A percentile compares a stretch with the other conserved stretches of the same genome.
phyloP scores from a whole-genome alignment of 1,140 invertebrate genomes.

The Aphaenogaster floridana region DNA sequence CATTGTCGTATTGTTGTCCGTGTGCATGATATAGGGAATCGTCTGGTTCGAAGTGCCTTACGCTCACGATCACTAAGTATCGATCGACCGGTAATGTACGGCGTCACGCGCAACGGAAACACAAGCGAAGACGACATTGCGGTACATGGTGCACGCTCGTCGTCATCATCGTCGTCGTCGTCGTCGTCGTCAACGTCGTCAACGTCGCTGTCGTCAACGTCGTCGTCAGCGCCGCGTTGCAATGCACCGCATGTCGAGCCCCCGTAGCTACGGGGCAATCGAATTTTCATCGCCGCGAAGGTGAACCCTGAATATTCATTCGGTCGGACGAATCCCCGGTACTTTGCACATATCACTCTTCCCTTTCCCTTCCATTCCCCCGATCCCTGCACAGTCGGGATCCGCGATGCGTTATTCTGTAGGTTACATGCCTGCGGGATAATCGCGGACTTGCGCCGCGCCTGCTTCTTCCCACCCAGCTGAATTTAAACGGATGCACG shows the following conservation, averaged over 20 bases:
- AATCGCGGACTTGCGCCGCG: constrained; percentile 58
- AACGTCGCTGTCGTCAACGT: constrained; percentile 40
- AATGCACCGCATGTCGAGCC: constrained; percentile 58
- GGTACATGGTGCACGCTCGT: constrained; percentile 27
- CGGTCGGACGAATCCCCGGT: constrained; percentile 68
- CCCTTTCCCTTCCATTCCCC: neutral
- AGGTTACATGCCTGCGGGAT: constrained; percentile 69
- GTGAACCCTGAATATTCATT: constrained; percentile 78
- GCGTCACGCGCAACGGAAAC: constrained; percentile 38
- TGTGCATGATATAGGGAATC: constrained; percentile 47
- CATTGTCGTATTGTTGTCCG: neutral
- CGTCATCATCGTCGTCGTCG: constrained; percentile 55
- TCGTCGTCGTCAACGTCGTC: constrained; percentile 18
- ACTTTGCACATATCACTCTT: constrained; percentile 61
- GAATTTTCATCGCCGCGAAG: constrained; percentile 79
- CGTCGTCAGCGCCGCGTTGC: constrained; percentile 55
- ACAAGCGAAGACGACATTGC: constrained; percentile 16
- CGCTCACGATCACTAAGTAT: constrained; percentile 67
- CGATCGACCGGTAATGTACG: constrained; percentile 55
- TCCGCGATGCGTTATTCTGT: constrained; percentile 55
- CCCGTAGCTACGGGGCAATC: constrained; percentile 74
- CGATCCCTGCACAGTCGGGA: constrained; percentile 1
- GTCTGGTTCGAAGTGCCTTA: constrained; percentile 64
- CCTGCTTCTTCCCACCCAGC: constrained; percentile 50
- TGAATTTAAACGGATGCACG: constrained; percentile 74